Conservation (phyloP, 2,113 vertebrate species). For the Tachysurus fulvidraco region DNA sequence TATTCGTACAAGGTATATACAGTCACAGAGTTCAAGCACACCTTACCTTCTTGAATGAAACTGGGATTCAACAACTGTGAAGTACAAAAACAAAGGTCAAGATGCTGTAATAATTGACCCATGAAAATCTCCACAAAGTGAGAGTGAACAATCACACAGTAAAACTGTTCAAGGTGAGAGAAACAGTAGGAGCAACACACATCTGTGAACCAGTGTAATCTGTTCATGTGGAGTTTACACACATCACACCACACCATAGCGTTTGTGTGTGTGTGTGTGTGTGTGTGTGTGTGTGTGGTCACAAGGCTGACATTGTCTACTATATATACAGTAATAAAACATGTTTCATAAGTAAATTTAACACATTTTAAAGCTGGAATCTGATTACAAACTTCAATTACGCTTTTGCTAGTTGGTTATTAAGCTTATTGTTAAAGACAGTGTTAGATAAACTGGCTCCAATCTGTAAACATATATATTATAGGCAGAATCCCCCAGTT, state of each 20-base stretch:
- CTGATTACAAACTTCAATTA: background rate
- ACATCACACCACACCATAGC: background rate
- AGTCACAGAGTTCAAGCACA: background rate
- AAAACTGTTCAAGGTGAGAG: background rate
- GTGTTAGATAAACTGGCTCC: background rate
- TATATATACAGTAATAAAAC: background rate
- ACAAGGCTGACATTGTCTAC: background rate
- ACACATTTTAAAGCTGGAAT: background rate
- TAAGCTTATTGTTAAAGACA: background rate
- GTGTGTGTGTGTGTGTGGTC: background rate
- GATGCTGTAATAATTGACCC: background rate
- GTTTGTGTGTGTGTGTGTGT: background rate
- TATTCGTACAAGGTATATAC: background rate
- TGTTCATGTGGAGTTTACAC: background rate
- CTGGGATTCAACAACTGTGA: constrained; percentile 98
- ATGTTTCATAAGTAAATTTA: background rate
- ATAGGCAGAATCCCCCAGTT: background rate
- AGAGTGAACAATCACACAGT: background rate
- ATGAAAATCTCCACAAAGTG: constrained; percentile 11
- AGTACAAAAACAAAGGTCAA: constrained; percentile 59
- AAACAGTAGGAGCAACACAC: background rate
- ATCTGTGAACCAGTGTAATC: background rate
- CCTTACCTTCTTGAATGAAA: constrained; percentile 98
- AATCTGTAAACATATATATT: background rate
- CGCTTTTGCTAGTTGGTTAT: background rate